phyloP scores from a whole-genome alignment of 2,888 invertebrate species.

The Operophtera brumata region DNA sequence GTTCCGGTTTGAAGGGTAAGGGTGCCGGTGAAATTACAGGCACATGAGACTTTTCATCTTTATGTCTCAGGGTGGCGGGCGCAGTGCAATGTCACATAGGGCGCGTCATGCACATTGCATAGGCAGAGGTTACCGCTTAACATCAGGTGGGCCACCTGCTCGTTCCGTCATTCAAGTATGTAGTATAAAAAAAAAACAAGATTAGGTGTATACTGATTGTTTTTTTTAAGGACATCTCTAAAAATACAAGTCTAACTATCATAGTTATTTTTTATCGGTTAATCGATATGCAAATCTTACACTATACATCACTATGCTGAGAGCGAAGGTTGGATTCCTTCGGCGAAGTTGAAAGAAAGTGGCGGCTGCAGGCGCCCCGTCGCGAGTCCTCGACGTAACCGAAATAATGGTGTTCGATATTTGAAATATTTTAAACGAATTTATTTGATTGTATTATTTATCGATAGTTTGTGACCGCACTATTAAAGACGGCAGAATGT shows the following conservation, averaged over 20 bases:
- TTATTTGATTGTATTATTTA: conserved; percentile 41
- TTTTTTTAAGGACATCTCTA: too few species aligned
- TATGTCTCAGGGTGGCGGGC: too few species aligned
- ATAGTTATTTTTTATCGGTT: conserved; percentile 28
- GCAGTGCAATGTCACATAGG: too few species aligned
- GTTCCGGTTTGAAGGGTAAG: too few species aligned
- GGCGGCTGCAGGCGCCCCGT: conserved; percentile 61
- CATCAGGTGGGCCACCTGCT: too few species aligned
- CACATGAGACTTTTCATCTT: too few species aligned
- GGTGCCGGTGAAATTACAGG: too few species aligned
- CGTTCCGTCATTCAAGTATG: too few species aligned
- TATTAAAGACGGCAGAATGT: conserved; percentile 10
- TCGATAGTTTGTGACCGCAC: conserved; percentile 20
- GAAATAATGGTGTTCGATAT: conserved; percentile 47
- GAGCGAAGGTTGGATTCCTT: conserved; percentile 38
- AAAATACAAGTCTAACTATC: not conserved
- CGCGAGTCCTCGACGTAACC: conserved; percentile 59
- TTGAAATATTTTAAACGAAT: conserved; percentile 47
- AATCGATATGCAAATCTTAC: conserved; percentile 42
- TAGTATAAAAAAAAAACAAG: too few species aligned
- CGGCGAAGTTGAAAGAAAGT: conserved; percentile 71
- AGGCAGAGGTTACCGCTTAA: too few species aligned
- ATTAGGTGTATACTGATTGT: too few species aligned
- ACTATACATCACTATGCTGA: conserved; percentile 43
- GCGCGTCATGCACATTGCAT: too few species aligned